phyloP scores from a whole-genome alignment of 2,797 vertebrate species.

The Betta splendens region DNA sequence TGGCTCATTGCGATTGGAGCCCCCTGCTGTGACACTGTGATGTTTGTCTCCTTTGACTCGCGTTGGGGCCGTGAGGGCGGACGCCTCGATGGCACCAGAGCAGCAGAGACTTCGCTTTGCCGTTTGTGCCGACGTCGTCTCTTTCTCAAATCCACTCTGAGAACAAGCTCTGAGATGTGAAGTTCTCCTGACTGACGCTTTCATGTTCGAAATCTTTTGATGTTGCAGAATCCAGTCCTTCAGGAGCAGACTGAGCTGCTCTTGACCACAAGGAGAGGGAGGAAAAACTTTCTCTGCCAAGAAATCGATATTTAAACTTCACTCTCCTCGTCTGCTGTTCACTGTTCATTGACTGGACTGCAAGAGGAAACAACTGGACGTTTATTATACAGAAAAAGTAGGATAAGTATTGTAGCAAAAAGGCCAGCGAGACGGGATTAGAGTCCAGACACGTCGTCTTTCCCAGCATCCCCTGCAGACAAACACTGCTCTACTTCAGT shows the following conservation, averaged over 20 bases:
- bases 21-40: no score
- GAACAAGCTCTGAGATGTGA: not conserved
- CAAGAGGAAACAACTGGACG: no score
- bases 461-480: constrained; percentile 36
- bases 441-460: not conserved
- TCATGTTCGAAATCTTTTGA: not conserved
- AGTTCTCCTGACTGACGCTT: not conserved
- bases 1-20: no score
- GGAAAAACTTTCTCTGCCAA: constrained; percentile 1
- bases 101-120: not conserved
- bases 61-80: no score
- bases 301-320: constrained; percentile 4
- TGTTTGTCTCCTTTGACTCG: no score
- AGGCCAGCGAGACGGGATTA: not conserved
- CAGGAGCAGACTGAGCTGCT: not conserved
- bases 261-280: not conserved
- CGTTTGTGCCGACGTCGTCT: not conserved
- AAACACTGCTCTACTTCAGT: constrained; percentile 42
- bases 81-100: not conserved
- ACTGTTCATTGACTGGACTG: no score
- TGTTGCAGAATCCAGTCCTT: not conserved
- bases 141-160: not conserved
- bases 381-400: no score
- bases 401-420: no score
- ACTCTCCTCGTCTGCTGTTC: not conserved